A percentile compares a stretch with the other conserved stretches of the same genome.
These are phyloP conservation scores for Neolamprologus kungweensis DNA, from an alignment of 2,113 vertebrate species.

Conservation along the genomic window DNA sequence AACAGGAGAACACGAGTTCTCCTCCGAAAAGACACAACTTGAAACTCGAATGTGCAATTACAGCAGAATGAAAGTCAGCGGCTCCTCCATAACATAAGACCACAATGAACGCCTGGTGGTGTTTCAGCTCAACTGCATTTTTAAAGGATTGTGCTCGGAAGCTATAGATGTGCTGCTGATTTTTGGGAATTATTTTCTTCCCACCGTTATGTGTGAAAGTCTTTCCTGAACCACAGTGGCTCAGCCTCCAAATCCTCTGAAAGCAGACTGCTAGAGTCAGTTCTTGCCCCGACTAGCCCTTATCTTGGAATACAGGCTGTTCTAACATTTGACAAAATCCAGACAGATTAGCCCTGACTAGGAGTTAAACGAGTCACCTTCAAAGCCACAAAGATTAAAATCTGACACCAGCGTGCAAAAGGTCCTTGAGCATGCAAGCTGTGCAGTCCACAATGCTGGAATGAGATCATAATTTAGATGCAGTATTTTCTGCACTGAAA, in stretches of 20 bases:
- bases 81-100: constrained; percentile 12
- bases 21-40: constrained; percentile 58
- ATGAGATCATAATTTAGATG: constrained; percentile 66
- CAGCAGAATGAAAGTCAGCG: constrained; percentile 48
- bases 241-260: constrained; percentile 52
- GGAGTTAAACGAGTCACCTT: constrained; percentile 68
- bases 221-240: constrained; percentile 4
- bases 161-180: constrained; percentile 48
- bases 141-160: constrained; percentile 9
- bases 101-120: constrained; percentile 13
- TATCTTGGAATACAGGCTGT: constrained; percentile 68
- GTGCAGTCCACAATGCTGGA: constrained; percentile 27
- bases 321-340: constrained; percentile 57
- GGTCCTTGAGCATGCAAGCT: constrained; percentile 21
- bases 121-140: constrained; percentile 23
- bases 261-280: constrained; percentile 27
- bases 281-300: constrained; percentile 44
- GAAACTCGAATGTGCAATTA: constrained; percentile 64
- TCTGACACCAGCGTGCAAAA: constrained; percentile 50
- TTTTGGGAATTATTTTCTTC: constrained; percentile 25
- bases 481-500: constrained; percentile 16
- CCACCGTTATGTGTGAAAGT: constrained; percentile 27
- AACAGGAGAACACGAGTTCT: constrained; percentile 58
- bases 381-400: constrained; percentile 57
- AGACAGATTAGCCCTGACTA: constrained; percentile 68